Evolutionary conservation across 2,797 vertebrate species (phyloP).

Genomic region (Austrolebias charrua): DNA sequence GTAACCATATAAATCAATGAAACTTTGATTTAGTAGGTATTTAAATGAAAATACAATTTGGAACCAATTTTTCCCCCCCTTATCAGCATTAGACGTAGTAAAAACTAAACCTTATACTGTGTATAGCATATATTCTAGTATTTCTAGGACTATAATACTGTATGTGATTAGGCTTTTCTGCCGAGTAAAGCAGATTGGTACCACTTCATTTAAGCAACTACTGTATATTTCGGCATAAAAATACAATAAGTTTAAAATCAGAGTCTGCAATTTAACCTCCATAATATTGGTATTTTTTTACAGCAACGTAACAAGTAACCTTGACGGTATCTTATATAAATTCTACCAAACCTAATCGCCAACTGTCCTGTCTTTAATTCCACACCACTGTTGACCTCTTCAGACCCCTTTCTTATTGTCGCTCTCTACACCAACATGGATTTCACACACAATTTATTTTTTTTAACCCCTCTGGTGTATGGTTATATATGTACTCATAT

Average conservation of each 20-base stretch:
- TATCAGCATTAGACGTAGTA: neutral
- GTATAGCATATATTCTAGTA: no score
- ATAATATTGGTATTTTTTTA: slow-evolving; percentile 25
- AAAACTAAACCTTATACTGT: neutral
- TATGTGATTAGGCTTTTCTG: neutral
- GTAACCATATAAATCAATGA: slow-evolving; percentile 30
- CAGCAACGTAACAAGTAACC: slow-evolving; percentile 31
- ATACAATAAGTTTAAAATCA: neutral
- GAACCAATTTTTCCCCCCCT: neutral
- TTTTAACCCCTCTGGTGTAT: slow-evolving; percentile 31
- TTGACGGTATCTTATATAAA: slow-evolving; percentile 49
- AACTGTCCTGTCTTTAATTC: slow-evolving; percentile 57
- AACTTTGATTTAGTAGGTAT: slow-evolving; percentile 31
- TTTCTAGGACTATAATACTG: neutral
- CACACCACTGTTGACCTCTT: slow-evolving; percentile 44
- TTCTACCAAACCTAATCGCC: slow-evolving; percentile 60
- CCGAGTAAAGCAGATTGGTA: neutral
- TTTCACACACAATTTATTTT: slow-evolving; percentile 7
- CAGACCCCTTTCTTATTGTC: slow-evolving; percentile 40
- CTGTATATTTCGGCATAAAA: neutral
- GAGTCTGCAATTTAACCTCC: slow-evolving; percentile 5
- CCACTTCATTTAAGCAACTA: neutral
- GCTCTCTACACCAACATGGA: slow-evolving; percentile 26
- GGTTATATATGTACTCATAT: slow-evolving; percentile 33
- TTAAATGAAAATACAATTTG: slow-evolving; percentile 24